These are phyloP conservation scores for Helicoverpa armigera DNA, from an alignment of 1,140 invertebrate species.

Conservation along the genomic window DNA sequence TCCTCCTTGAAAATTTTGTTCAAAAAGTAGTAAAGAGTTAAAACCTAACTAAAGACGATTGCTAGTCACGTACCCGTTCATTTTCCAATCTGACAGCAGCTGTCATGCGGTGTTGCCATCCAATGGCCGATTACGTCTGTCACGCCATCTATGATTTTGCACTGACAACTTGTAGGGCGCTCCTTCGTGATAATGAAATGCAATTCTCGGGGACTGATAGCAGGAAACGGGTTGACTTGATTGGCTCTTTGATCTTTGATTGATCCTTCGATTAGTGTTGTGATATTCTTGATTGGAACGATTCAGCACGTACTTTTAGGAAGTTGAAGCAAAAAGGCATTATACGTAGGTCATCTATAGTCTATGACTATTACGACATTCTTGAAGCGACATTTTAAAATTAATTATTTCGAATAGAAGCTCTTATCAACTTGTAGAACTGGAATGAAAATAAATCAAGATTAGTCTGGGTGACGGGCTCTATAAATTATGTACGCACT, in stretches of 20 bases:
- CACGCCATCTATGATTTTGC: slow-evolving; percentile 44
- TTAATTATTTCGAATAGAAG: too few relatives aligned
- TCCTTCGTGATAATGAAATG: slow-evolving; percentile 29
- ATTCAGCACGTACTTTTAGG: too few relatives aligned
- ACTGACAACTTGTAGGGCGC: slow-evolving; percentile 6
- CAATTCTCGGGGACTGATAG: slow-evolving; percentile 35
- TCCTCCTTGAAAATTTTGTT: too few relatives aligned
- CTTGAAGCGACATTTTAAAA: too few relatives aligned
- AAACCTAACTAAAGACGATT: slow-evolving; percentile 3
- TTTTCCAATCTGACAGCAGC: slow-evolving; percentile 14
- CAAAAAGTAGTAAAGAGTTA: neutral
- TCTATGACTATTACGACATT: too few relatives aligned
- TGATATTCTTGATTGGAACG: neutral
- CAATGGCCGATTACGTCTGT: slow-evolving; percentile 28
- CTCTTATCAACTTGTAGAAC: too few relatives aligned
- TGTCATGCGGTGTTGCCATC: slow-evolving; percentile 24
- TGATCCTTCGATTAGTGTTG: neutral
- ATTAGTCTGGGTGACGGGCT: too few relatives aligned
- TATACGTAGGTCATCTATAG: neutral
- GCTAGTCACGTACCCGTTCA: neutral
- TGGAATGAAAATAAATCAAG: too few relatives aligned
- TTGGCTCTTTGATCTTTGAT: slow-evolving; percentile 3
- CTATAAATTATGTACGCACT: too few relatives aligned
- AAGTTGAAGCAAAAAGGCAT: too few relatives aligned
- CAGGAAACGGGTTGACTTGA: slow-evolving; percentile 29